These are phyloP conservation scores for Uria lomvia DNA, from an alignment of 2,113 vertebrate species.

Conservation along the genomic window DNA sequence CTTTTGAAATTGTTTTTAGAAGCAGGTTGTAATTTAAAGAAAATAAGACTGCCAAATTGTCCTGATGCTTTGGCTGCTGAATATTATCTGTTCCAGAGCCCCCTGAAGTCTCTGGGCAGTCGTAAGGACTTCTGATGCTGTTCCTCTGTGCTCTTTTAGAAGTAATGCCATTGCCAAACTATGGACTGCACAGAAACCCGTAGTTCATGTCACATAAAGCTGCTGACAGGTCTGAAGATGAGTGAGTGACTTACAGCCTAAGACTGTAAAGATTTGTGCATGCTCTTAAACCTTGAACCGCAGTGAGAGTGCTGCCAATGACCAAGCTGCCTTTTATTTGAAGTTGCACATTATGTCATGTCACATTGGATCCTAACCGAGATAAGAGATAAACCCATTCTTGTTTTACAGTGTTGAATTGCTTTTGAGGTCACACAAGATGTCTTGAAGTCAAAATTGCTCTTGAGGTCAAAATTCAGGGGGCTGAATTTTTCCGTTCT, in stretches of 20 bases:
- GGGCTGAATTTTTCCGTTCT: background rate
- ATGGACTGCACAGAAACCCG: background rate
- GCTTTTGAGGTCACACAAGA: background rate
- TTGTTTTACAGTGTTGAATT: background rate
- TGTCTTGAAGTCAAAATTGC: background rate
- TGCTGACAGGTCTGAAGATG: background rate
- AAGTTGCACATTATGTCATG: background rate
- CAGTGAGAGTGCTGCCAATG: background rate
- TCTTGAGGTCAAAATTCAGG: background rate
- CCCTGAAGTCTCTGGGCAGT: background rate
- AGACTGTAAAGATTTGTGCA: background rate
- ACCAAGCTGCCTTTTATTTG: background rate
- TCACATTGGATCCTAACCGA: background rate
- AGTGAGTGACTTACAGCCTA: background rate
- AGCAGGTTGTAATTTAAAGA: conserved; percentile 7
- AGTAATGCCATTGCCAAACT: background rate
- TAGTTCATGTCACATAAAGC: background rate
- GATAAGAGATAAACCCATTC: background rate
- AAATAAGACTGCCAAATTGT: background rate
- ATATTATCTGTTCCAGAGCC: background rate
- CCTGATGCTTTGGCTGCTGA: background rate
- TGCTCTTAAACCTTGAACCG: background rate
- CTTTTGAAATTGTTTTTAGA: conserved; percentile 23
- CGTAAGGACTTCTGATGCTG: background rate
- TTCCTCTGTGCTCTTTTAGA: background rate